A percentile compares a stretch with the other conserved stretches of the same genome.
Conservation (phyloP, 2,113 vertebrate genomes). For the Ceuthmochares aereus region DNA sequence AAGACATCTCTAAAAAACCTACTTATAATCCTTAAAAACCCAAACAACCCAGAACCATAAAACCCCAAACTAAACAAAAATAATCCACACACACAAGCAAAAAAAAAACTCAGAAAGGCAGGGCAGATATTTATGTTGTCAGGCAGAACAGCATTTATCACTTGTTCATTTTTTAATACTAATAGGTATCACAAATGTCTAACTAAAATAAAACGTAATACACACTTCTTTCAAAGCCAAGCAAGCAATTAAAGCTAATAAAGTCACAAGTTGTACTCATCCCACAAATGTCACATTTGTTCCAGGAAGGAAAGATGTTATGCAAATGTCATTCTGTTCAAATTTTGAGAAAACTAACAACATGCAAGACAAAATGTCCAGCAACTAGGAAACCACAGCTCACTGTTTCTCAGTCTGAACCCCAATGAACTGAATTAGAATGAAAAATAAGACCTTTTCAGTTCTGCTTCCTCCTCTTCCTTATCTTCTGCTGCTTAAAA, state of each 20-base stretch:
- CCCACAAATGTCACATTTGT: neutral
- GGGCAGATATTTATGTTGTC: neutral
- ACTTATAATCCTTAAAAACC: neutral
- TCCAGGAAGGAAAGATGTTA: neutral
- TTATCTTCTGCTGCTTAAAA: neutral
- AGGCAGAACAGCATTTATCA: neutral
- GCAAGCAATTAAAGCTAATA: conserved; percentile 6
- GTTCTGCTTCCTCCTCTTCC: neutral
- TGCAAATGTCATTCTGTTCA: neutral
- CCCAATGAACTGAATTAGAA: neutral
- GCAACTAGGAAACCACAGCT: neutral
- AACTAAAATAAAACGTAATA: neutral
- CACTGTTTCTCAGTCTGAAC: neutral
- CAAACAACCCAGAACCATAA: neutral
- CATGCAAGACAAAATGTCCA: neutral
- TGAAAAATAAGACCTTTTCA: neutral
- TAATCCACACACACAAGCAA: neutral
- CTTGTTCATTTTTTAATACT: neutral
- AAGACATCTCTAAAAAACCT: neutral
- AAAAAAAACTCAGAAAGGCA: neutral
- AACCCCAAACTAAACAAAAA: neutral
- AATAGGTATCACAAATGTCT: neutral
- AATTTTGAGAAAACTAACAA: neutral
- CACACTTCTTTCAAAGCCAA: neutral
- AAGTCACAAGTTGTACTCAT: conserved; percentile 4